phyloP scores from a whole-genome alignment of 2,113 vertebrate genomes.

The Petaurus breviceps region DNA sequence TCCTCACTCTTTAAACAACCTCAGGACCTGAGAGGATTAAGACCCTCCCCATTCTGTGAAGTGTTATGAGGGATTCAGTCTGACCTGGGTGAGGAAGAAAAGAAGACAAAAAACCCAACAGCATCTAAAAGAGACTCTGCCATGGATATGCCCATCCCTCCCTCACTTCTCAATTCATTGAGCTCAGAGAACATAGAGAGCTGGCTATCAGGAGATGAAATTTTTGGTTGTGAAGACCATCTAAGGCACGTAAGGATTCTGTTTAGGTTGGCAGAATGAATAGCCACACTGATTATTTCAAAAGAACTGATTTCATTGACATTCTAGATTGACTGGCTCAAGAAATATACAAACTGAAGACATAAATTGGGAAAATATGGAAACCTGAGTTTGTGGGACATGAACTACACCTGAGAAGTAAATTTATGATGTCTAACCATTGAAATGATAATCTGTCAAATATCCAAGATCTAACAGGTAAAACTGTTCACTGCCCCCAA shows the following conservation, averaged over 20 bases:
- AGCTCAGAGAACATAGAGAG: not conserved
- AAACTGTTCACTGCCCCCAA: not conserved
- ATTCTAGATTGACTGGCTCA: not conserved
- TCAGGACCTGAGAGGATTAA: not conserved
- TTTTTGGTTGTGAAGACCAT: not conserved
- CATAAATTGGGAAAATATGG: not conserved
- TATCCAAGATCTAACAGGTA: not conserved
- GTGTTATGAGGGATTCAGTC: not conserved
- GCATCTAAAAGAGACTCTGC: not conserved
- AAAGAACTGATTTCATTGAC: not conserved
- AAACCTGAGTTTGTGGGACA: not conserved
- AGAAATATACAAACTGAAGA: not conserved
- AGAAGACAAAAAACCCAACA: not conserved
- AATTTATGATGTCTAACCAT: not conserved
- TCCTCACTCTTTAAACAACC: not conserved
- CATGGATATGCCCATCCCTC: not conserved
- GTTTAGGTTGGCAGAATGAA: not conserved
- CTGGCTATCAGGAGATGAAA: not conserved
- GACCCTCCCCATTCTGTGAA: not conserved
- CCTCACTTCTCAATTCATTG: not conserved
- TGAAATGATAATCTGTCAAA: not conserved
- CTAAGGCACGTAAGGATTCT: not conserved
- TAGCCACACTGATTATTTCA: not conserved
- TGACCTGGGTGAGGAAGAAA: not conserved
- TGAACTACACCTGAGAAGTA: not conserved